Conservation (phyloP, 2,888 invertebrate genomes). For the Dicyrtomina minuta region DNA sequence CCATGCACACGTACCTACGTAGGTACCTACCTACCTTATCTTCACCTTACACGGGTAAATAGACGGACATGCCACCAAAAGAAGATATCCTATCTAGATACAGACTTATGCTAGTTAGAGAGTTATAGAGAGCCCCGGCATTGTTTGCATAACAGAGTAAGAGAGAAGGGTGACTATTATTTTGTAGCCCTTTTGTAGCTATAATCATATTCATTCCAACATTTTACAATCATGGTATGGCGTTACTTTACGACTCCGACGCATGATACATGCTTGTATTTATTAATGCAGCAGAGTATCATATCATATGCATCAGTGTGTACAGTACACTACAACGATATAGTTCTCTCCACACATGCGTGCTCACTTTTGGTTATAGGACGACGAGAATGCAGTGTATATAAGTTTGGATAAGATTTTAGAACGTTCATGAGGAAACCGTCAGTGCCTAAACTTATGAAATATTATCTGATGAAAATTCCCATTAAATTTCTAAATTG, state of each 20-base stretch:
- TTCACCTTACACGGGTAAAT: conserved; percentile 8
- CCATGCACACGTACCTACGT: conserved; percentile 18
- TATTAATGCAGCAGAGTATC: background rate
- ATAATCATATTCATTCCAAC: background rate
- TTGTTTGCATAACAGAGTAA: too few species aligned
- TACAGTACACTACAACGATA: too few species aligned
- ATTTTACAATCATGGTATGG: conserved; percentile 1
- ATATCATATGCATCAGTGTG: background rate
- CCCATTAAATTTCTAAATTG: conserved; percentile 29
- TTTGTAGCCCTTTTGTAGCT: too few species aligned
- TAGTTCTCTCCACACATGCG: too few species aligned
- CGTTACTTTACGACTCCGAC: too few species aligned
- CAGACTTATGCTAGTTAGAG: too few species aligned
- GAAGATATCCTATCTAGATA: conserved; percentile 1
- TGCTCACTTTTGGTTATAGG: too few species aligned
- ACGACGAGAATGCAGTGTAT: background rate
- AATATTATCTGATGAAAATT: conserved; percentile 33
- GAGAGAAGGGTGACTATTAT: background rate
- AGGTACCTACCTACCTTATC: too few species aligned
- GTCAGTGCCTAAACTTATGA: conserved; percentile 31
- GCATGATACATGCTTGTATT: background rate
- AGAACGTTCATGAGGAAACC: background rate
- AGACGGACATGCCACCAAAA: background rate
- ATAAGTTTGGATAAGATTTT: conserved; percentile 3
- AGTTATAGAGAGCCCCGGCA: background rate